Percentiles rank a stretch among this genome's conserved stretches.
Conservation (phyloP, 2,113 vertebrate genomes). For the Arothron firmamentum region DNA sequence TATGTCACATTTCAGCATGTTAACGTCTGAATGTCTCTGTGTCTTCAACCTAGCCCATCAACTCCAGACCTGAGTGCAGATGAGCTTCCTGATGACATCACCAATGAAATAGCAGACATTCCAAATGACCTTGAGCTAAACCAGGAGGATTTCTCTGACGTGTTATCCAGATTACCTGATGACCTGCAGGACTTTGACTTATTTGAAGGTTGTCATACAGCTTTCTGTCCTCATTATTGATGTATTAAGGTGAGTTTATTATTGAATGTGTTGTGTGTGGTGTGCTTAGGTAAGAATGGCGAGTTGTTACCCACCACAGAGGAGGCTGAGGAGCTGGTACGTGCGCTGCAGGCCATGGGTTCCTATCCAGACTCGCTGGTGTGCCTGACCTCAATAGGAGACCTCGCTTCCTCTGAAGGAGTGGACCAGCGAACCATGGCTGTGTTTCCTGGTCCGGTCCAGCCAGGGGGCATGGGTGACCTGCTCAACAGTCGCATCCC, state of each 20-base stretch:
- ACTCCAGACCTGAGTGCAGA: conserved; percentile 95
- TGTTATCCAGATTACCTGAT: conserved; percentile 90
- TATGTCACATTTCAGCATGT: not conserved
- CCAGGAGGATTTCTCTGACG: conserved; percentile 98
- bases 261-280: conserved; percentile 5
- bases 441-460: conserved; percentile 84
- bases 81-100: conserved; percentile 96
- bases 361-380: conserved; percentile 86
- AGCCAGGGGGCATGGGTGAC: conserved; percentile 86
- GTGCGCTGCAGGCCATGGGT: conserved; percentile 94
- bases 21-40: conserved; percentile 1
- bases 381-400: conserved; percentile 95
- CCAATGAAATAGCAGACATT: conserved; percentile 98
- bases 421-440: conserved; percentile 88
- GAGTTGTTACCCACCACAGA: conserved; percentile 96
- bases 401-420: conserved; percentile 85
- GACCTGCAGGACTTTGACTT: conserved; percentile 98
- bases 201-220: conserved; percentile 86
- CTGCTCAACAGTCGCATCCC: conserved; percentile 90
- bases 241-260: not conserved
- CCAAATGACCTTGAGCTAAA: conserved; percentile 97
- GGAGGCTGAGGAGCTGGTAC: conserved; percentile 96
- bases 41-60: conserved; percentile 80
- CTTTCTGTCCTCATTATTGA: not conserved
- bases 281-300: conserved; percentile 89